A percentile compares a stretch with the other conserved stretches of the same genome.
Conservation (phyloP, 2,888 invertebrate species). For the Lasioglossum vierecki region DNA sequence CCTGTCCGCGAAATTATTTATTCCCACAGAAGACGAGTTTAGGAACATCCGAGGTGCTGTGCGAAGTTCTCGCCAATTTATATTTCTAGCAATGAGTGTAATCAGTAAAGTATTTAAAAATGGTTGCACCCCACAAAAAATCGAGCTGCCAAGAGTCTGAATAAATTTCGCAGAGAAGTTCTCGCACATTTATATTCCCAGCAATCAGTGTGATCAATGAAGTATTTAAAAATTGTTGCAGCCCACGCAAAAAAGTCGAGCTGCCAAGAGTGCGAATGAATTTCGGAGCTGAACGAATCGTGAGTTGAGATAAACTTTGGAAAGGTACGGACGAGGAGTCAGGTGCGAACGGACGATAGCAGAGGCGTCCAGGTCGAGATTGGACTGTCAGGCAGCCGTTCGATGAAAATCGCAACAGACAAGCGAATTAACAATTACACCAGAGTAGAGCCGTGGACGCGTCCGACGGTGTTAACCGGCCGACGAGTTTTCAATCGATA, state of each 20-base stretch:
- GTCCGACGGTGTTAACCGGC: not conserved
- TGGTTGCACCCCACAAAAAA: too few relatives aligned
- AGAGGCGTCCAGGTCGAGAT: not conserved
- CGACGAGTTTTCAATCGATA: conserved; percentile 64
- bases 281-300: not conserved
- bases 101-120: too few relatives aligned
- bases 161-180: too few relatives aligned
- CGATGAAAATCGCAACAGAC: conserved; percentile 12
- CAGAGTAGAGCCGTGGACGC: conserved; percentile 18
- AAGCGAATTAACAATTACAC: conserved; percentile 48
- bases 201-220: not conserved
- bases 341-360: not conserved
- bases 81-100: too few relatives aligned
- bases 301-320: not conserved
- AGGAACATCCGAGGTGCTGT: too few relatives aligned
- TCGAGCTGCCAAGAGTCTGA: too few relatives aligned
- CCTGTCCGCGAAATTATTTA: too few relatives aligned
- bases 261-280: not conserved
- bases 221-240: not conserved
- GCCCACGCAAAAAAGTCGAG: too few relatives aligned
- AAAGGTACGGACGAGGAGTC: not conserved
- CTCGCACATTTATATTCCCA: not conserved
- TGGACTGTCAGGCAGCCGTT: not conserved
- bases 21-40: too few relatives aligned
- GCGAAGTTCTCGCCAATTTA: too few relatives aligned